Base-by-base conservation (phyloP, 1,140 invertebrate genomes). In the Leptinotarsa lineolata region DNA sequence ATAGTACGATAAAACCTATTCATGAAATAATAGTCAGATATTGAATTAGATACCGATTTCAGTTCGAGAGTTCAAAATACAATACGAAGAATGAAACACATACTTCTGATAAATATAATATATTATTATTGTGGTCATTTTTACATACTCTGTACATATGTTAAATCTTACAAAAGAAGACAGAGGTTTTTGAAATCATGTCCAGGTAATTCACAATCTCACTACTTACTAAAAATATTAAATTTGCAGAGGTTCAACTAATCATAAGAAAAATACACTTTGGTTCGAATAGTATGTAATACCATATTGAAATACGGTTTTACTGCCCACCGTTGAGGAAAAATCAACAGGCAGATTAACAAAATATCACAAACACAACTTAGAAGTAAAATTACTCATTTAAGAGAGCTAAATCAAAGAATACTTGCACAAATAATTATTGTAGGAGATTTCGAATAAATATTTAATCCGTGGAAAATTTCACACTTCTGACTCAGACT, bases 271-370 rank as follows among this genome's bases (percentile, higher is more conserved):
- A 80, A 81, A 81, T 81, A 81, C 74, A 78, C 79, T 81, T 81
- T 81, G 79, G 78, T 79, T 77, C 73, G 78, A 81, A 72, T 77
- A 81, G 76, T 79, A 78, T 72, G 65, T 81, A 81, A 81, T 81
- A 81, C 79, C 78, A 81, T 81, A 78, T 78, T 69, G 72, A 81
- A 81, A 81, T 81, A 81, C 79, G 78, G 77, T 74, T 66, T 68
- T 78, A 45, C 76, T 76, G 70, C 72, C 67, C 18, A 71, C 64
- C 72, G 45, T 6, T 54, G 48, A 54, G 48, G 30, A 39, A 39
- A 54, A 54, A n/a, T 48, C 66, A 46, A 59, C 70, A 72, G 72
- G 73, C 76, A 69, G 76, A 77, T 46, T 65, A 64, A 71, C 22
- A 65, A 79, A 80, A 79, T 80, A 80, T 79, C 79, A 80, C 79